A percentile compares a stretch with the other conserved stretches of the same genome.
These are phyloP conservation scores for Cynopterus brachyotis DNA, from an alignment of 2,113 vertebrate species.

Conservation along the genomic window DNA sequence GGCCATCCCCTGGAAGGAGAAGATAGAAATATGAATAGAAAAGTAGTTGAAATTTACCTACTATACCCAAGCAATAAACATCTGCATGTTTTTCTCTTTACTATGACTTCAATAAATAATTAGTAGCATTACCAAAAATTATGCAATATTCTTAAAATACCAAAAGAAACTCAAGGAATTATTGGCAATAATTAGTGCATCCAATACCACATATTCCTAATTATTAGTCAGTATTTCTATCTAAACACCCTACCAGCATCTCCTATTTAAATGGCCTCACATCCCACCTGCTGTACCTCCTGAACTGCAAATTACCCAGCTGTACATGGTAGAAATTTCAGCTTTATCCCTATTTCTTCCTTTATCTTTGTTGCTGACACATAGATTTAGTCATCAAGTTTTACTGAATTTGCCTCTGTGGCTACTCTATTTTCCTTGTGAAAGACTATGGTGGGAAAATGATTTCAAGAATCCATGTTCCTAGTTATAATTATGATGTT, in stretches of 20 bases:
- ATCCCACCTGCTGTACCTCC: background rate
- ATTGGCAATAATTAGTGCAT: background rate
- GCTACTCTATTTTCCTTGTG: background rate
- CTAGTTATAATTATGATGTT: background rate
- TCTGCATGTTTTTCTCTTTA: background rate
- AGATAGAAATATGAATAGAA: background rate
- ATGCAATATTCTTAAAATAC: background rate
- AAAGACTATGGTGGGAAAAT: background rate
- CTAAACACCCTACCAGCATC: background rate
- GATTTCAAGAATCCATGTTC: background rate
- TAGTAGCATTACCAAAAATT: background rate
- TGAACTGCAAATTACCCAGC: background rate
- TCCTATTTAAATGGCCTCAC: background rate
- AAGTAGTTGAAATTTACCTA: background rate
- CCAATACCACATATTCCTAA: background rate
- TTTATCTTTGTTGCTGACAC: background rate
- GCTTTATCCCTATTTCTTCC: background rate
- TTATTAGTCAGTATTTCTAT: background rate
- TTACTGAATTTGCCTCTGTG: background rate
- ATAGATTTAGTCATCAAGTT: background rate
- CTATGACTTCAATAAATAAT: background rate
- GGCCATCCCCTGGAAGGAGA: slow-evolving; percentile 92
- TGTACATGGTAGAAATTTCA: background rate
- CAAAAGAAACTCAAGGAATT: background rate
- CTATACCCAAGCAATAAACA: background rate